These are phyloP conservation scores for Phyllotreta striolata DNA, from an alignment of 2,888 invertebrate species.

Conservation along the genomic window DNA sequence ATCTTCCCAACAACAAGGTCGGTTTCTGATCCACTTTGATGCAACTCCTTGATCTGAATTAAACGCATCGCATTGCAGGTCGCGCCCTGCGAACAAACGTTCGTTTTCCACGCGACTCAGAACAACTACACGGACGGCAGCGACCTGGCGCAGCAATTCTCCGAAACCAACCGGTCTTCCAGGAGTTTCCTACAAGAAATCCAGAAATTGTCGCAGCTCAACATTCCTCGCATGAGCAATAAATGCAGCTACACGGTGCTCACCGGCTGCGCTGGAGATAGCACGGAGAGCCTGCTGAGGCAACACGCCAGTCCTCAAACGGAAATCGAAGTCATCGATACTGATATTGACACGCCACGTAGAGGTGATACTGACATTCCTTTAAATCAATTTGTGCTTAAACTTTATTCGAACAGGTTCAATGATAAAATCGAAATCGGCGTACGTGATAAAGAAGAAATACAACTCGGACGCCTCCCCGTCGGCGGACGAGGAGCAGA, in stretches of 20 bases:
- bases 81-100: slow-evolving; percentile 60
- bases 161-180: slow-evolving; percentile 53
- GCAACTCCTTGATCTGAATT: too few species aligned
- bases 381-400: too few species aligned
- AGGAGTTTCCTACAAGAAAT: slow-evolving; percentile 65
- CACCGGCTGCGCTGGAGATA: slow-evolving; percentile 67
- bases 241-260: slow-evolving; percentile 78
- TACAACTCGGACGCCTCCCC: slow-evolving; percentile 55
- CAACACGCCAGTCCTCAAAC: slow-evolving; percentile 54
- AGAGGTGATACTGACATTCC: too few species aligned
- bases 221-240: slow-evolving; percentile 70
- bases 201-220: slow-evolving; percentile 75
- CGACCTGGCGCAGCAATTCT: slow-evolving; percentile 52
- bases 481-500: slow-evolving; percentile 52
- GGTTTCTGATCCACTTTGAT: too few species aligned
- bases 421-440: slow-evolving; percentile 68
- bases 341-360: slow-evolving; percentile 55
- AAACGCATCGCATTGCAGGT: too few species aligned
- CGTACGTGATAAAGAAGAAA: slow-evolving; percentile 66
- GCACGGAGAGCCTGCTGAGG: slow-evolving; percentile 70
- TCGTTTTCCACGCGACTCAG: slow-evolving; percentile 60
- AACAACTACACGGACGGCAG: slow-evolving; percentile 61
- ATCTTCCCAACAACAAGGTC: slow-evolving; percentile 58
- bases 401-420: slow-evolving; percentile 45
- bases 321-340: slow-evolving; percentile 48